Conservation (phyloP, 35 echinoderm and acorn worm genomes). For the Nesometra sesokonis region DNA sequence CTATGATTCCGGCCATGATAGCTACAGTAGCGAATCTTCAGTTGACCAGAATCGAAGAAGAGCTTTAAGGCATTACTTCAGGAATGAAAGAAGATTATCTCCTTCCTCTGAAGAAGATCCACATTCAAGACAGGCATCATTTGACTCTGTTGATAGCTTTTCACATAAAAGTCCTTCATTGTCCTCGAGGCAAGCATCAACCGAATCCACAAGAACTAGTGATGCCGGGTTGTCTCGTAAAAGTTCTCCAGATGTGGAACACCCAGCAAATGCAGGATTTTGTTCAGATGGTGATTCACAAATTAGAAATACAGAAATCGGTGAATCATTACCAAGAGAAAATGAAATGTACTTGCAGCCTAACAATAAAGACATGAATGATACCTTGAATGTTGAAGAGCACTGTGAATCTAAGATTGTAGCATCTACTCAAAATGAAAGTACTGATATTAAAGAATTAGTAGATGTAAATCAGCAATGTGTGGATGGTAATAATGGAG, state of each 20-base stretch:
- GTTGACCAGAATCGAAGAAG: background rate
- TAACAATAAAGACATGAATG: background rate
- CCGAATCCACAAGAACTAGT: background rate
- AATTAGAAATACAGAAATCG: background rate
- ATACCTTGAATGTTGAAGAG: background rate
- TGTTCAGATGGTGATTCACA: background rate
- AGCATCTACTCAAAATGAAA: background rate
- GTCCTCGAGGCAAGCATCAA: conserved; percentile 29
- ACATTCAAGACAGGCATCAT: conserved; percentile 53
- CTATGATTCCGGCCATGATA: conserved; percentile 25
- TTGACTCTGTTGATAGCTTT: conserved; percentile 73
- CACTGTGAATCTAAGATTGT: background rate
- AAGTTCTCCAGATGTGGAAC: background rate
- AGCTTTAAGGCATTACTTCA: background rate
- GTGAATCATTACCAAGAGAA: background rate
- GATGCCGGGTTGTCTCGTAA: background rate
- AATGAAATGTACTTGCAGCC: background rate
- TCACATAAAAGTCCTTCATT: conserved; percentile 82
- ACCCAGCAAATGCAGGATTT: background rate
- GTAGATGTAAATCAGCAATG: background rate
- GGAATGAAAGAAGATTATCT: background rate
- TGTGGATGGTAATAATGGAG: background rate
- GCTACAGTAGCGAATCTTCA: background rate
- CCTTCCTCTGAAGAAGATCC: background rate
- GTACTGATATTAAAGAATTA: background rate